A percentile compares a stretch with the other conserved stretches of the same genome.
phyloP scores from a whole-genome alignment of 2,888 invertebrate species.

The Macrophya alboannulata region DNA sequence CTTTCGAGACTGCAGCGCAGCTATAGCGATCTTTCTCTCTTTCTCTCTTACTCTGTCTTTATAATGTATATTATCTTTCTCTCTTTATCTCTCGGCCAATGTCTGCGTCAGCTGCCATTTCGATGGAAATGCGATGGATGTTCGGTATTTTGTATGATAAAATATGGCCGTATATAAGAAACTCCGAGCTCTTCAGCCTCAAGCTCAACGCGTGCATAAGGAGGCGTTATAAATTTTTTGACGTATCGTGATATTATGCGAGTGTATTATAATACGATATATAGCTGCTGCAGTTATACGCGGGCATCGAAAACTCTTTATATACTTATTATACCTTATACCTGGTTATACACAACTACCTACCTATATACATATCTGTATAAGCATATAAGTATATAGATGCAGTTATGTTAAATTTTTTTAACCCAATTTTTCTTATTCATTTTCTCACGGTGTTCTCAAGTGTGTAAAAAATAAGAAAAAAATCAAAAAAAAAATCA shows the following conservation, averaged over 20 bases:
- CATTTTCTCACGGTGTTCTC: too few species aligned
- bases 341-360: too few species aligned
- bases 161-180: conserved; percentile 72
- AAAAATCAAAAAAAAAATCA: neutral
- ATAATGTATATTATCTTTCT: neutral
- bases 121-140: conserved; percentile 78
- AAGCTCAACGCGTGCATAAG: conserved; percentile 50
- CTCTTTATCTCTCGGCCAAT: conserved; percentile 64
- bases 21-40: neutral
- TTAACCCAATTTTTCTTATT: too few species aligned
- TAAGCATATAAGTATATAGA: too few species aligned
- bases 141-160: conserved; percentile 77
- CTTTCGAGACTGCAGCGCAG: conserved; percentile 4
- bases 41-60: neutral
- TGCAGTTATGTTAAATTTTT: too few species aligned
- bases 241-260: conserved; percentile 52
- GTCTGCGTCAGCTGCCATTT: conserved; percentile 77
- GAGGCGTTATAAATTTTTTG: conserved; percentile 55
- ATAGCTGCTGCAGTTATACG: neutral
- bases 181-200: neutral
- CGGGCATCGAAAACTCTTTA: neutral
- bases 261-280: neutral
- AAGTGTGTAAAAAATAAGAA: too few species aligned
- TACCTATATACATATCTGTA: too few species aligned
- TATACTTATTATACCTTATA: too few species aligned